A percentile compares a stretch with the other conserved stretches of the same genome.
These are phyloP conservation scores for Drosophila nigricruria DNA, from an alignment of 2,888 invertebrate species.

Conservation along the genomic window DNA sequence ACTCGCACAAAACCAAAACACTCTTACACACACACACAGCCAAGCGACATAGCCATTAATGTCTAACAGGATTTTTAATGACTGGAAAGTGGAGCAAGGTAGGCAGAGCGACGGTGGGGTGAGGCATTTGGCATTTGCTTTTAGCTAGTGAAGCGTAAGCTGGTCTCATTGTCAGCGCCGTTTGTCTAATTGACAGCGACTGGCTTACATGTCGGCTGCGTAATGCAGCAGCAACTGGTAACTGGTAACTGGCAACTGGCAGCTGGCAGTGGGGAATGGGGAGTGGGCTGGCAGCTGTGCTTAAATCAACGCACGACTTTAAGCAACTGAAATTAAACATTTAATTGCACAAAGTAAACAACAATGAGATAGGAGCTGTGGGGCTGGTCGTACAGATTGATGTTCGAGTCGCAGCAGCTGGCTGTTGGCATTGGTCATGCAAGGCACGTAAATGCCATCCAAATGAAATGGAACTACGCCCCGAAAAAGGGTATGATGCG, in stretches of 20 bases:
- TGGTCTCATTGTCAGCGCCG: conserved; percentile 56
- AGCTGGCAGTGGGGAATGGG: background rate
- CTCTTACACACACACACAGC: background rate
- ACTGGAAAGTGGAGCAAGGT: conserved; percentile 31
- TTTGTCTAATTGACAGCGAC: conserved; percentile 62
- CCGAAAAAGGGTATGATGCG: conserved; percentile 16
- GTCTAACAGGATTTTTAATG: conserved; percentile 67
- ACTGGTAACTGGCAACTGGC: no score
- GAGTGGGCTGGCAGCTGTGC: conserved; percentile 9
- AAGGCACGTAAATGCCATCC: conserved; percentile 60
- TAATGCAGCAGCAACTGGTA: conserved; percentile 40
- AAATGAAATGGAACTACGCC: conserved; percentile 75
- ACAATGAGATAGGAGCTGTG: conserved; percentile 20
- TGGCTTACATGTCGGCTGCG: conserved; percentile 48
- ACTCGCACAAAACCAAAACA: conserved; percentile 1
- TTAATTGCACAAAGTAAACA: conserved; percentile 68
- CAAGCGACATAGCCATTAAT: conserved; percentile 41
- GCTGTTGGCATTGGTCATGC: conserved; percentile 48
- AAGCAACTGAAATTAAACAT: conserved; percentile 57
- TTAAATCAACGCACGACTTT: conserved; percentile 46
- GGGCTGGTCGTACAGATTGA: conserved; percentile 62
- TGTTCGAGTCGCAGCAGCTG: conserved; percentile 52
- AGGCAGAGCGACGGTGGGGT: background rate
- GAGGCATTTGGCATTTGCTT: conserved; percentile 24
- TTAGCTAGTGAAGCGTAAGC: conserved; percentile 41